Evolutionary conservation across 2,113 vertebrate genomes (phyloP).

Genomic region (Nannobrachium achirus): DNA sequence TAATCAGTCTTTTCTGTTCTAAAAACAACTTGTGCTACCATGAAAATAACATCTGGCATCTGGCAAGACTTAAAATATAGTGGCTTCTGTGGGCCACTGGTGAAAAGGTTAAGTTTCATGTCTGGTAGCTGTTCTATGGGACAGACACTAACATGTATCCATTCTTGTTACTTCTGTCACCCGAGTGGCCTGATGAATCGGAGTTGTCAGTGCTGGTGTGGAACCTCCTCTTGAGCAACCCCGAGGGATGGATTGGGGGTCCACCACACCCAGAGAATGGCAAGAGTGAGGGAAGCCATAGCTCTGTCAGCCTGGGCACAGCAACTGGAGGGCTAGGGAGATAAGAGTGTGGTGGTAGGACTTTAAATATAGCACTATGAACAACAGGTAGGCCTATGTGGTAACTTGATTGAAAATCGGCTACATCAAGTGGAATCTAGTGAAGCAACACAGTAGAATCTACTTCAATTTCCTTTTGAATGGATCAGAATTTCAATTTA

Average conservation of each 20-base stretch:
- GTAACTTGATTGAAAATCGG: too few species aligned
- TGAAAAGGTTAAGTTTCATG: too few species aligned
- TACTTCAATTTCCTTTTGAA: too few species aligned
- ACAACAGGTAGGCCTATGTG: too few species aligned
- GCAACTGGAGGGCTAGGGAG: slow-evolving; percentile 40
- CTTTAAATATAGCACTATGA: too few species aligned
- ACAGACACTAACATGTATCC: neutral
- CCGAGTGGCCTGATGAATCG: slow-evolving; percentile 28
- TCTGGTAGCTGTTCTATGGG: too few species aligned
- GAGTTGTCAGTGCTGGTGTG: slow-evolving; percentile 24
- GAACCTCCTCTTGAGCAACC: slow-evolving; percentile 55
- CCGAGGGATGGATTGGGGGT: slow-evolving; percentile 30
- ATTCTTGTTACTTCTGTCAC: slow-evolving; percentile 27
- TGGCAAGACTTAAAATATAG: slow-evolving; percentile 1
- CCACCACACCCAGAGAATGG: slow-evolving; percentile 33
- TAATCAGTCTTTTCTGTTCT: slow-evolving; percentile 15
- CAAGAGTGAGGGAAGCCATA: slow-evolving; percentile 38
- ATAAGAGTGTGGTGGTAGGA: neutral
- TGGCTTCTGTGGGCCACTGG: neutral
- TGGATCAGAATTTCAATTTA: too few species aligned
- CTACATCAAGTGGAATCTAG: too few species aligned
- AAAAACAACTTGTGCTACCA: neutral
- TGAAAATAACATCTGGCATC: neutral
- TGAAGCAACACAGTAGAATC: too few species aligned
- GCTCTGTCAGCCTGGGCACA: slow-evolving; percentile 18